Base-by-base conservation (phyloP, 2,797 vertebrate species). In the Pangasius sanitwongsei region DNA sequence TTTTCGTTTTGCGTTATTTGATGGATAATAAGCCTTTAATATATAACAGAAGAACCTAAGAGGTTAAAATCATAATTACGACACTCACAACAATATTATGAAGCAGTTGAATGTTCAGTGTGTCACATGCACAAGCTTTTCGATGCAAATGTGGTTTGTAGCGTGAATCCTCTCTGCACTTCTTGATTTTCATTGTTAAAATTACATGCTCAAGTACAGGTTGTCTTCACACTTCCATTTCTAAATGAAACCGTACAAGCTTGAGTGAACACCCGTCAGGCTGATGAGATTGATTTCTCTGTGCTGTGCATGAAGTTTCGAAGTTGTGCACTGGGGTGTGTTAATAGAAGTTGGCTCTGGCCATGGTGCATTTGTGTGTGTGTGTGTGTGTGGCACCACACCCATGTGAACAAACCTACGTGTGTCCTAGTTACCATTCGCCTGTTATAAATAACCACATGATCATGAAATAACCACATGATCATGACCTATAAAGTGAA, bases 151-250 rank as follows among this genome's bases (percentile, higher is more conserved):
- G 20, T 69, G 67, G 25, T 85, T 59, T 77, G 87, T 50, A 89
- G 89, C 57, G 65, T 90, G 69, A 83, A 63, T 59, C 75, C 72
- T 89, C 92, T 89, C 75, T 48, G 61, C 31, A 7, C 75, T 93
- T 93, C 91, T 92, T 94, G 90, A 94, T 92, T 94, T 87, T 86
- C 83, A 90, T 86, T 89, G 83, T 78, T 88, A 80, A 83, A 87
- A 89, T 80, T 81, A 55, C n/a, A 65, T 18, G 15, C 59, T 78
- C 65, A 41, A 67, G 85, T 84, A 55, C 50, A 81, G 53, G 59
- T 74, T 44, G 55, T 75, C 74, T 63, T 88, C 83, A 59, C 88
- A 89, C 91, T 92, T 92, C 91, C 92, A 86, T 89, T 88, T 85
- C 61, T 77, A 90, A 57, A 4, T 57, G 83, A 55, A 1, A 80